Evolutionary conservation across 2,888 invertebrate species (phyloP).

Genomic region (Agonopterix alstromeriana): DNA sequence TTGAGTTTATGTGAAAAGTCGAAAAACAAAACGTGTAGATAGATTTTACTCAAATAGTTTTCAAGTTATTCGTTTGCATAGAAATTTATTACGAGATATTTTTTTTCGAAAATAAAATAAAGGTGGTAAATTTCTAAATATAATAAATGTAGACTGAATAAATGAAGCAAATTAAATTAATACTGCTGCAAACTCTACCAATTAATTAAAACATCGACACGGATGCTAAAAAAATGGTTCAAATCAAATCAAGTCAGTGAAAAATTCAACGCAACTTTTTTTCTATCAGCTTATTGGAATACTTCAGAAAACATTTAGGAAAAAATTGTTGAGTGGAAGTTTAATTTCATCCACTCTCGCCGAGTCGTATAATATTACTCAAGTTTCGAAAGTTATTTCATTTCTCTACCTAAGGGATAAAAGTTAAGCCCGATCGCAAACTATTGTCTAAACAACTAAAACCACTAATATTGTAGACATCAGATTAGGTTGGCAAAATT

Average conservation of each 20-base stretch:
- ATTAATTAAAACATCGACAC: too few species aligned
- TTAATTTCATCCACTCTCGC: conserved; percentile 38
- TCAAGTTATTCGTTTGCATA: too few species aligned
- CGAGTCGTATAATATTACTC: conserved; percentile 36
- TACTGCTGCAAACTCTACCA: too few species aligned
- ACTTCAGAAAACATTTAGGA: conserved; percentile 37
- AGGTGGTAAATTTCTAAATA: too few species aligned
- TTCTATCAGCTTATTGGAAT: conserved; percentile 42
- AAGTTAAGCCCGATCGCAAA: conserved; percentile 27
- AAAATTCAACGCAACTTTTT: conserved; percentile 14
- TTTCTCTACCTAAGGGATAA: conserved; percentile 40
- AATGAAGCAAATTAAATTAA: too few species aligned
- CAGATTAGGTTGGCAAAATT: background rate
- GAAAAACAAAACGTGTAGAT: too few species aligned
- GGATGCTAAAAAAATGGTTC: background rate
- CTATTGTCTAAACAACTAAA: conserved; percentile 29
- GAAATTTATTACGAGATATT: too few species aligned
- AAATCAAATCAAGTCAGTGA: conserved; percentile 5
- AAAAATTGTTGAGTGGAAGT: conserved; percentile 39
- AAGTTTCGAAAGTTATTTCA: conserved; percentile 54
- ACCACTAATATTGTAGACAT: background rate
- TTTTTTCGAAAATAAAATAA: too few species aligned
- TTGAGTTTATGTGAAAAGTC: too few species aligned
- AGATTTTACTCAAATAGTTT: too few species aligned
- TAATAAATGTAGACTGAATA: too few species aligned